Evolutionary conservation across 2,113 vertebrate species (phyloP).

Genomic region (Calidris pugnax): DNA sequence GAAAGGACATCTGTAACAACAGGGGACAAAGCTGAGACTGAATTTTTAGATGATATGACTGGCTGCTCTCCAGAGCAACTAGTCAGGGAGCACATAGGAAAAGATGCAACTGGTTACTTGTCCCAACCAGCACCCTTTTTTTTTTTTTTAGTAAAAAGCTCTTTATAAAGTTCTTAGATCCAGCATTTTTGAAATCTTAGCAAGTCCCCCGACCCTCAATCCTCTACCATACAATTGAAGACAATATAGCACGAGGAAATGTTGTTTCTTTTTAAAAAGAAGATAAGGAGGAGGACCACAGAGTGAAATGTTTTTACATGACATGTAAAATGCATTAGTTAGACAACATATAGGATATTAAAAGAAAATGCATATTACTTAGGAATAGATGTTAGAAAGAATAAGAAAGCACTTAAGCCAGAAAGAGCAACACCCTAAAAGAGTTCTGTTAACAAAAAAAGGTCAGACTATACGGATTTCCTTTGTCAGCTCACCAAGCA

Average conservation of each 20-base stretch:
- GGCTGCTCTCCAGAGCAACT: background rate
- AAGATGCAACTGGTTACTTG: background rate
- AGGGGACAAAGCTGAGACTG: background rate
- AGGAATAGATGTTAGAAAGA: background rate
- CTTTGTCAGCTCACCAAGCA: background rate
- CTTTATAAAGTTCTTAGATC: background rate
- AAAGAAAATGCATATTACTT: background rate
- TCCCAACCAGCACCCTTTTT: background rate
- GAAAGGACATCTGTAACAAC: background rate
- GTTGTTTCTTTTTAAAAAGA: background rate
- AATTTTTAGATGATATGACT: background rate
- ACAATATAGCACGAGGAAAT: background rate
- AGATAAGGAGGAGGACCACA: background rate
- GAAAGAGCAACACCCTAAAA: background rate
- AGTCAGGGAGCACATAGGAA: background rate
- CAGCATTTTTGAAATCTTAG: background rate
- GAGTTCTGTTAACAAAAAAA: background rate
- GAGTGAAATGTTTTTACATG: background rate
- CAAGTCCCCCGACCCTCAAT: background rate
- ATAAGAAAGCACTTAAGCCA: background rate
- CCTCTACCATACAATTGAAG: background rate
- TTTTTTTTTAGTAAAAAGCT: background rate
- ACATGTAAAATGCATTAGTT: background rate
- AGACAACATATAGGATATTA: background rate
- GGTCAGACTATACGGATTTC: background rate